Percentiles rank a stretch among this genome's conserved stretches.
These are phyloP conservation scores for Pristionchus entomophagus DNA, from an alignment of 2,888 invertebrate species.

Conservation along the genomic window DNA sequence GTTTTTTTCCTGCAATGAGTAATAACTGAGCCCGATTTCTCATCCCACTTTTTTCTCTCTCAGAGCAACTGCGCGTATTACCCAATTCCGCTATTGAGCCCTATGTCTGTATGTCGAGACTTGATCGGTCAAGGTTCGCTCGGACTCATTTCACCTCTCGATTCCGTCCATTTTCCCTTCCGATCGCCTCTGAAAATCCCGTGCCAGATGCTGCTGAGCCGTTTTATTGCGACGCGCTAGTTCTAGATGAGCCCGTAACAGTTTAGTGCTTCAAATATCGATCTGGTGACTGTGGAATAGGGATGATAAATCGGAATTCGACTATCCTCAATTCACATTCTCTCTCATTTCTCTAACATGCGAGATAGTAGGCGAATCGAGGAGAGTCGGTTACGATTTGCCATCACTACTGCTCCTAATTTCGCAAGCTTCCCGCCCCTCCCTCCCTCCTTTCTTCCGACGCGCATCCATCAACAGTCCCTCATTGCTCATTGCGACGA, in stretches of 20 bases:
- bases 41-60: too few species aligned
- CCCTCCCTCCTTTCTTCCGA: not conserved
- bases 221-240: constrained; percentile 14
- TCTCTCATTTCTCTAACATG: too few species aligned
- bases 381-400: too few species aligned
- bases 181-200: too few species aligned
- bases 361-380: not conserved
- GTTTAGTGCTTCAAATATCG: too few species aligned
- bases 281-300: too few species aligned
- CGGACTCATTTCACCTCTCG: not conserved
- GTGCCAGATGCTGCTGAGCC: constrained; percentile 10
- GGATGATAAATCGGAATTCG: too few species aligned
- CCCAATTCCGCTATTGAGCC: constrained; percentile 17
- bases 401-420: too few species aligned
- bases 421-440: constrained; percentile 13
- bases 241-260: not conserved
- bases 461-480: constrained; percentile 23
- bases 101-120: not conserved
- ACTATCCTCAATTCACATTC: too few species aligned
- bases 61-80: not conserved
- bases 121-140: constrained; percentile 22
- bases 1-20: not conserved
- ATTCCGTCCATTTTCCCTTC: not conserved
- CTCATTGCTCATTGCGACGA: not conserved
- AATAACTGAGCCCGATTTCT: too few species aligned